phyloP scores from a whole-genome alignment of 2,797 vertebrate genomes.

The Chrysocyon brachyurus region DNA sequence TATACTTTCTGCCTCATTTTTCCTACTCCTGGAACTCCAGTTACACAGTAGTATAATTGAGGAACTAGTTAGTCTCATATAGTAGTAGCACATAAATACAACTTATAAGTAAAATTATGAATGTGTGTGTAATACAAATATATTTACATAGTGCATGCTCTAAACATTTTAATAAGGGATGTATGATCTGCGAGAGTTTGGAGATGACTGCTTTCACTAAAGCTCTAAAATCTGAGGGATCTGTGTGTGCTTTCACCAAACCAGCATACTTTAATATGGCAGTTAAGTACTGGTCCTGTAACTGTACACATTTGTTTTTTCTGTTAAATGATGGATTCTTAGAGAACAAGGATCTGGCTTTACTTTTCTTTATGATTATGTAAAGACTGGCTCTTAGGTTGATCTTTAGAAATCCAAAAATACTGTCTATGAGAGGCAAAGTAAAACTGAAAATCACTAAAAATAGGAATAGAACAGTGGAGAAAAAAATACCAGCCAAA shows the following conservation, averaged over 20 bases:
- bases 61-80: background rate
- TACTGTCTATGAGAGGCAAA: background rate
- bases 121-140: background rate
- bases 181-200: background rate
- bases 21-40: background rate
- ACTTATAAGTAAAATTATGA: background rate
- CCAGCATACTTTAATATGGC: background rate
- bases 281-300: background rate
- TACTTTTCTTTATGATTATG: background rate
- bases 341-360: background rate
- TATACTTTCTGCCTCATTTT: background rate
- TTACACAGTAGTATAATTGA: constrained; percentile 18
- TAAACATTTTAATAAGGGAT: background rate
- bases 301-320: background rate
- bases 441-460: background rate
- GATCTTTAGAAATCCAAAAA: background rate
- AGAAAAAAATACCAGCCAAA: background rate
- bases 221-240: background rate
- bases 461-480: background rate
- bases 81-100: background rate
- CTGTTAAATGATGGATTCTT: background rate
- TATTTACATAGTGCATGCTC: background rate
- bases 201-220: background rate
- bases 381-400: background rate
- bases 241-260: background rate